Percentiles rank a stretch among this genome's conserved stretches.
phyloP scores from a whole-genome alignment of 1,140 invertebrate species.

The Drosophila micromelanica region DNA sequence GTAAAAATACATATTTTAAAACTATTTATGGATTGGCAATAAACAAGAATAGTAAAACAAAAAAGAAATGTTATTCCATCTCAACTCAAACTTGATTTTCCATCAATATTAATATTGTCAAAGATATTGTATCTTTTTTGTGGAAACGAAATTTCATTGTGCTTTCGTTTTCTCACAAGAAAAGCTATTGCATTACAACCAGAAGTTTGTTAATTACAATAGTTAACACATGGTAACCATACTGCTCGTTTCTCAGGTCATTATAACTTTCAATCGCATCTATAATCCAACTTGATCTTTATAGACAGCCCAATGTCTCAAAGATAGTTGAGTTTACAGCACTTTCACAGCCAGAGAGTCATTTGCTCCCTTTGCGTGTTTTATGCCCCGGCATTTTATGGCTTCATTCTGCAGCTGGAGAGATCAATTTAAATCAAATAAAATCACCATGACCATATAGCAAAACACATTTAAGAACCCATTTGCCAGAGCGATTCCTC shows the following conservation, averaged over 20 bases:
- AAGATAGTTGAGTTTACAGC: constrained; percentile 3
- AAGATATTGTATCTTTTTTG: no score
- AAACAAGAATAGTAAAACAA: no score
- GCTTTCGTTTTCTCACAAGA: background rate
- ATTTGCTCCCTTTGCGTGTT: constrained; percentile 9
- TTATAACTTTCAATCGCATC: constrained; percentile 2
- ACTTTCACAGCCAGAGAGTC: constrained; percentile 5
- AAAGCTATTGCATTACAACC: background rate
- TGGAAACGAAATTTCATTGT: no score
- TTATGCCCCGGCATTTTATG: constrained; percentile 39
- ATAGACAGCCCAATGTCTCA: background rate
- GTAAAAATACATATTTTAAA: background rate
- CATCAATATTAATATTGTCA: no score
- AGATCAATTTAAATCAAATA: constrained; percentile 82
- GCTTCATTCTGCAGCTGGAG: constrained; percentile 52
- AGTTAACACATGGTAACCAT: constrained; percentile 17
- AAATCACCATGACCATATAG: constrained; percentile 48
- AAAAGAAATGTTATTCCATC: no score
- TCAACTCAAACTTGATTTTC: no score
- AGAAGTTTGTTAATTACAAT: constrained; percentile 17
- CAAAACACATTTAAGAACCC: constrained; percentile 38
- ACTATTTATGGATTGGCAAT: background rate
- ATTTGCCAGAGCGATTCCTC: constrained; percentile 39
- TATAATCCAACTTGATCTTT: constrained; percentile 8
- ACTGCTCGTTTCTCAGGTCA: constrained; percentile 4